A percentile compares a stretch with the other conserved stretches of the same genome.
These are phyloP conservation scores for Zaprionus camerounensis DNA, from an alignment of 1,140 invertebrate genomes.

Conservation along the genomic window DNA sequence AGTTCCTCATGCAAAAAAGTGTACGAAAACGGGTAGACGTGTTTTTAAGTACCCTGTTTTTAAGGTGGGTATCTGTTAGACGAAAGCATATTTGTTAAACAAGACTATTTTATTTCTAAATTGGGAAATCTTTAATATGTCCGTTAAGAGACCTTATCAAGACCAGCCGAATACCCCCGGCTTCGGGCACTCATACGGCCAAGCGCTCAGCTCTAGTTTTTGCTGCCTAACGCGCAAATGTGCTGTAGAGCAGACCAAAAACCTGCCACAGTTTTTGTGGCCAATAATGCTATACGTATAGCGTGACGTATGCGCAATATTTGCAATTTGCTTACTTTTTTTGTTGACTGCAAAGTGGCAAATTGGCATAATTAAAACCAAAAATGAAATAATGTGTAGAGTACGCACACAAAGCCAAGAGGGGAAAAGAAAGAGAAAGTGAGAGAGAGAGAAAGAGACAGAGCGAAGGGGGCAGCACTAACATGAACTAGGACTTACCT, in stretches of 20 bases:
- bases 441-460: background rate
- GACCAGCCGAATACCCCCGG: background rate
- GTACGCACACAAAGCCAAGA: slow-evolving; percentile 26
- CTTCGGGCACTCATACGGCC: background rate
- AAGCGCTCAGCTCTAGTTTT: background rate
- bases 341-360: slow-evolving; percentile 32
- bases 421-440: slow-evolving; percentile 8
- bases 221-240: background rate
- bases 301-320: slow-evolving; percentile 59
- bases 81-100: too few species aligned
- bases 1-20: background rate
- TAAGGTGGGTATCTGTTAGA: background rate
- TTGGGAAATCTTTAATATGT: too few species aligned
- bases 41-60: background rate
- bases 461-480: background rate
- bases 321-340: slow-evolving; percentile 33
- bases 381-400: slow-evolving; percentile 67
- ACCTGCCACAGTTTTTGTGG: slow-evolving; percentile 17
- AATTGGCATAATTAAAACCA: slow-evolving; percentile 66
- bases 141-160: too few species aligned
- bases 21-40: background rate
- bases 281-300: slow-evolving; percentile 24
- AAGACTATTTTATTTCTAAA: background rate
- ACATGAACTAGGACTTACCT: slow-evolving; percentile 57
- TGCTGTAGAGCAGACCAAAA: slow-evolving; percentile 5